Conservation (phyloP, 2,113 vertebrate genomes). For the Boleophthalmus pectinirostris region DNA sequence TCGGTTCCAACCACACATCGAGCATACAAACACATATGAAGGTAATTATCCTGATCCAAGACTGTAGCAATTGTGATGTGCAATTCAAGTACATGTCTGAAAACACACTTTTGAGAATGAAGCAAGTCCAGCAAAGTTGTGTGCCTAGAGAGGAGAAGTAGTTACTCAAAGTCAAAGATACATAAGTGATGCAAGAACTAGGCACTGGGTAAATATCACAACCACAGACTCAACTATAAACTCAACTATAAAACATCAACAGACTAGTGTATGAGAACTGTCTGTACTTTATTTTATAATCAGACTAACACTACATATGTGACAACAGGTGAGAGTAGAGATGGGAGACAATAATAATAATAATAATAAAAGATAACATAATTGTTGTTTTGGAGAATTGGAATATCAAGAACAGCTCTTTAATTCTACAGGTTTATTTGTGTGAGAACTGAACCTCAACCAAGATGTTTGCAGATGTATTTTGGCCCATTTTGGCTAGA, state of each 20-base stretch:
- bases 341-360: no score
- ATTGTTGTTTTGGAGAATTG: no score
- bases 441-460: no score
- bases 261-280: conserved; percentile 22
- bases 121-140: background rate
- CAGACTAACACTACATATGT: background rate
- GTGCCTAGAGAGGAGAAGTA: background rate
- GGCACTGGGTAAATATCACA: background rate
- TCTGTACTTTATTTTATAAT: conserved; percentile 9
- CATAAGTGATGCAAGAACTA: background rate
- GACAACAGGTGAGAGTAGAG: background rate
- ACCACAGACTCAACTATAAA: conserved; percentile 33
- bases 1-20: conserved; percentile 1
- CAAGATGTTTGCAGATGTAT: no score
- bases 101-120: background rate
- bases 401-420: no score
- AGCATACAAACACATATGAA: background rate
- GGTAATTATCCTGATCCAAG: background rate
- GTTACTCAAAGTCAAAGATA: background rate
- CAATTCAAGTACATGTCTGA: background rate
- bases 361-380: no score
- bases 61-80: background rate
- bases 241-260: conserved; percentile 18
- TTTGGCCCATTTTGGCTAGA: no score
- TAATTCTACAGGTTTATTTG: background rate